Conservation (phyloP, 2,113 vertebrate species). For the Pygoscelis adeliae region DNA sequence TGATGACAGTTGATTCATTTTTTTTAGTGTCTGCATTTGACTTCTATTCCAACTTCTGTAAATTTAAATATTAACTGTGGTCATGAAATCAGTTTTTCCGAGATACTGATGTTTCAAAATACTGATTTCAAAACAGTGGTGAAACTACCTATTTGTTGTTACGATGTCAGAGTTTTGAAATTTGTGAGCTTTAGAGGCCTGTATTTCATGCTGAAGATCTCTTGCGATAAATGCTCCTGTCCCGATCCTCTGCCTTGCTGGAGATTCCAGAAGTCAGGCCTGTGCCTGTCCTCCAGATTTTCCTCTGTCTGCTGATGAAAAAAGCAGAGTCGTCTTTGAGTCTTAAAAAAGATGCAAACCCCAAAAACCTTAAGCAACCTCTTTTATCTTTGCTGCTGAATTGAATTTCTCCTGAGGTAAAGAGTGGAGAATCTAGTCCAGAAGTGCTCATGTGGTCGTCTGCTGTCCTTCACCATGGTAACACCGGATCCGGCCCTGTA, state of each 20-base stretch:
- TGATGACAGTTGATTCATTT: background rate
- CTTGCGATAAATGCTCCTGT: background rate
- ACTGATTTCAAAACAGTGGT: background rate
- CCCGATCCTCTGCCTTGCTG: fast-evolving
- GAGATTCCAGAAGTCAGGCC: background rate
- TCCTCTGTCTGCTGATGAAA: background rate
- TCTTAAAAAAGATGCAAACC: background rate
- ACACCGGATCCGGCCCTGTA: background rate
- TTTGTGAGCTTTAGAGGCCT: fast-evolving
- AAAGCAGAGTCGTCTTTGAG: background rate
- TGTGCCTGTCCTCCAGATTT: background rate
- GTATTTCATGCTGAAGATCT: background rate
- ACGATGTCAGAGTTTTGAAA: background rate
- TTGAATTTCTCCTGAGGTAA: background rate
- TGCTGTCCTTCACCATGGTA: background rate
- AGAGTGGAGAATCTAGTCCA: background rate
- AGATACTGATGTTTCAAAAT: background rate
- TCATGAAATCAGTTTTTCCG: background rate
- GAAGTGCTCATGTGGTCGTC: background rate
- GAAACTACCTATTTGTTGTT: background rate
- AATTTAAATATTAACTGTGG: background rate
- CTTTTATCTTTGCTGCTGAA: background rate
- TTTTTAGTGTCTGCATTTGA: background rate
- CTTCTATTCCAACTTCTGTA: background rate
- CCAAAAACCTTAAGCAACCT: background rate